Evolutionary conservation across 2,113 vertebrate genomes (phyloP).

Genomic region (Panurus biarmicus): DNA sequence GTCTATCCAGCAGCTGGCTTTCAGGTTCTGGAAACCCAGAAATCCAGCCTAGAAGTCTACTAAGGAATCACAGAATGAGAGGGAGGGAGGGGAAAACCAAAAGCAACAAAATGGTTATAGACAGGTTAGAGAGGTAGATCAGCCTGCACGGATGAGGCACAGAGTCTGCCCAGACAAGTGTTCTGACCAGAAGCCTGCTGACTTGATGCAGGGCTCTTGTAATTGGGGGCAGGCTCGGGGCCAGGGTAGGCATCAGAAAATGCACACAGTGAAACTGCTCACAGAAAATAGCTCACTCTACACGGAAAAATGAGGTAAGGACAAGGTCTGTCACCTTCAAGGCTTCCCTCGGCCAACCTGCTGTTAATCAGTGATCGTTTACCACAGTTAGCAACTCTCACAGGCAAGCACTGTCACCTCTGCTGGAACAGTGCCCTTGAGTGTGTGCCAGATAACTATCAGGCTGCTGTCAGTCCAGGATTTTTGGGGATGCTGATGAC

Average conservation of each 20-base stretch:
- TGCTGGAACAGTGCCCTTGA: accelerated
- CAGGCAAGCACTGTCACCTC: neutral
- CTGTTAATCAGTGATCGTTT: neutral
- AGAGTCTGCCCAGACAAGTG: neutral
- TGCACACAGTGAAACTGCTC: neutral
- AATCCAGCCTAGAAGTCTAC: neutral
- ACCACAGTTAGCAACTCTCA: neutral
- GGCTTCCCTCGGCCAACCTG: neutral
- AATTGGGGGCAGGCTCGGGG: no score
- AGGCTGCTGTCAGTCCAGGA: neutral
- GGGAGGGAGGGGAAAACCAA: neutral
- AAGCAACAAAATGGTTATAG: neutral
- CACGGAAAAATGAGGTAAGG: neutral
- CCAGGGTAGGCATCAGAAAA: neutral
- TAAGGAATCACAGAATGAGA: neutral
- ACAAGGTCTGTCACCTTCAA: neutral
- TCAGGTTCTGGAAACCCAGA: neutral
- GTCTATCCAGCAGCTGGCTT: neutral
- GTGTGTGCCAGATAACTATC: neutral
- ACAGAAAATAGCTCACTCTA: accelerated
- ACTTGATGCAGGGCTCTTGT: neutral
- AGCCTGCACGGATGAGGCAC: neutral
- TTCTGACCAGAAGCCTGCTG: neutral
- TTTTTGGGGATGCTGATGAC: neutral
- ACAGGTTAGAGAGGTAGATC: neutral